These are phyloP conservation scores for Drosophila koepferae DNA, from an alignment of 2,888 invertebrate species.

Conservation along the genomic window DNA sequence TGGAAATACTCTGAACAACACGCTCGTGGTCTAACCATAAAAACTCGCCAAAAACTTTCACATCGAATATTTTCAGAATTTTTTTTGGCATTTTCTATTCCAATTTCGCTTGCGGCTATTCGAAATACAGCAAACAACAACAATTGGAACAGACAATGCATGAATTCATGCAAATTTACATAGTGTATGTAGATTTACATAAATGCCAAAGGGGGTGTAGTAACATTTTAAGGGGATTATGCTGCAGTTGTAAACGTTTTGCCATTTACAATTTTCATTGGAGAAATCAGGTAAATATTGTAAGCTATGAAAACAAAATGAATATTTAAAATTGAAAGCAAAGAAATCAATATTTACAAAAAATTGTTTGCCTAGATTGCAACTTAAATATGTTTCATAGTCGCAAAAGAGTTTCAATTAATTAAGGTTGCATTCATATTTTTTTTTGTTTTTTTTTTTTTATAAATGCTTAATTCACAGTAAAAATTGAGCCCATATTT, in stretches of 20 bases:
- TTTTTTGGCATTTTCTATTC: constrained; percentile 44
- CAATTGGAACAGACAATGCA: not conserved
- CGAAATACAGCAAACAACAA: not conserved
- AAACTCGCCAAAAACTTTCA: constrained; percentile 49
- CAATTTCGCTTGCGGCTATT: constrained; percentile 23
- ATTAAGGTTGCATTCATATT: too few species aligned
- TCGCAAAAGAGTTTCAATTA: not conserved
- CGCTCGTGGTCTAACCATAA: constrained; percentile 59
- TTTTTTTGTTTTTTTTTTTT: not conserved
- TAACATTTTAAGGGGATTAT: not conserved
- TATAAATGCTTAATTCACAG: too few species aligned
- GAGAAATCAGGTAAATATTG: not conserved
- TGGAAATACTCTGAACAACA: constrained; percentile 60
- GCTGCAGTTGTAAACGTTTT: not conserved
- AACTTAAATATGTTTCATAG: too few species aligned
- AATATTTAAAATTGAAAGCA: not conserved
- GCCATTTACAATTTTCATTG: not conserved
- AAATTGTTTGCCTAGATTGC: not conserved
- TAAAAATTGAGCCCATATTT: not conserved
- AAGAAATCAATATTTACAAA: not conserved
- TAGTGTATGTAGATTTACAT: constrained; percentile 9
- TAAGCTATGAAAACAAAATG: not conserved
- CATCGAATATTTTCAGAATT: constrained; percentile 23
- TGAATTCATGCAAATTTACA: not conserved
- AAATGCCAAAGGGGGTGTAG: not conserved